These are phyloP conservation scores for Nomada ruficornis DNA, from an alignment of 2,888 invertebrate genomes.

Conservation along the genomic window DNA sequence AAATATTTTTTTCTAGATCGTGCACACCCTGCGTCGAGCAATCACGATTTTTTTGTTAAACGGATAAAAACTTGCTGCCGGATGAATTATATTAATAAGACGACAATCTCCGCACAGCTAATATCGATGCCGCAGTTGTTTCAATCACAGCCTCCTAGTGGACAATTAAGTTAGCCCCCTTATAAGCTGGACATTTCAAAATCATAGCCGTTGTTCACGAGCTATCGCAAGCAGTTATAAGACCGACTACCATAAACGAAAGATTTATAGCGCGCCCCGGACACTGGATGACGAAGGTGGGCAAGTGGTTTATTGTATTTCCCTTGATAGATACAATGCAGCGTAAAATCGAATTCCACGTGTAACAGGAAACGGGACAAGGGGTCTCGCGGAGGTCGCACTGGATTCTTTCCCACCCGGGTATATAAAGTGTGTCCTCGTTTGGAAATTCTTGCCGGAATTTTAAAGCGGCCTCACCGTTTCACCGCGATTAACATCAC, in stretches of 20 bases:
- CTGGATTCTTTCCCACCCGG: neutral
- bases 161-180: conserved; percentile 58
- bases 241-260: too few relatives aligned
- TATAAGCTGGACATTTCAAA: conserved; percentile 14
- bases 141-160: neutral
- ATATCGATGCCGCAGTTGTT: neutral
- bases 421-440: neutral
- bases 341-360: neutral
- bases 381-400: neutral
- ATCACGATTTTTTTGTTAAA: neutral
- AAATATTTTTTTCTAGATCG: too few relatives aligned
- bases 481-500: conserved; percentile 38
- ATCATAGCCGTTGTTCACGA: neutral
- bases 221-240: too few relatives aligned
- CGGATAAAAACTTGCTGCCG: neutral
- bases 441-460: conserved; percentile 1
- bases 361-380: neutral
- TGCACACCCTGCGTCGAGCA: too few relatives aligned
- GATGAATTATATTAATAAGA: conserved; percentile 15
- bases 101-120: conserved; percentile 52
- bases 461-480: conserved; percentile 7
- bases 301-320: too few relatives aligned
- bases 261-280: too few relatives aligned
- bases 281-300: too few relatives aligned
- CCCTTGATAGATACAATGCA: too few relatives aligned